Percentiles rank a stretch among this genome's conserved stretches.
These are phyloP conservation scores for Electrophaes corylata DNA, from an alignment of 2,888 invertebrate species.

Conservation along the genomic window DNA sequence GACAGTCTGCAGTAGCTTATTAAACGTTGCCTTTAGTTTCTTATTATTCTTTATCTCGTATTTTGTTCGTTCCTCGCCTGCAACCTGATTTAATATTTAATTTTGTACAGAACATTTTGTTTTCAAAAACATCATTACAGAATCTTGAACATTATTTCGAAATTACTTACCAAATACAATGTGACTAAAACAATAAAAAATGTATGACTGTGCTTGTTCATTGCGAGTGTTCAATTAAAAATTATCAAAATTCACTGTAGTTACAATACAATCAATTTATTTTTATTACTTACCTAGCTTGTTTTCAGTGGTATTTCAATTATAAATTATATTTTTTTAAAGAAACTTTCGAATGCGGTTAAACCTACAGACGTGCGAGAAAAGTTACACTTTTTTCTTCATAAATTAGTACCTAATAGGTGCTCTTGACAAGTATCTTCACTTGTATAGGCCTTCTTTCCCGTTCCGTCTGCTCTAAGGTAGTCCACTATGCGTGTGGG, in stretches of 20 bases:
- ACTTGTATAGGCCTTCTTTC: no score
- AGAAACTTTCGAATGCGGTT: no score
- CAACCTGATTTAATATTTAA: constrained; percentile 4
- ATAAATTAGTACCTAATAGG: no score
- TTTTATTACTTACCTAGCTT: constrained; percentile 9
- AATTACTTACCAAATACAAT: constrained; percentile 18
- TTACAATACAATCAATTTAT: constrained; percentile 10
- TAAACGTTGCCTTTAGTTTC: constrained; percentile 5
- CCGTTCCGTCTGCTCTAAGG: no score
- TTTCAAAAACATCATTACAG: no score
- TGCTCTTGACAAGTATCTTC: no score
- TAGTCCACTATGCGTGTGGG: no score
- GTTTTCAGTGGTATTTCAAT: not conserved
- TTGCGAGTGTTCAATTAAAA: constrained; percentile 22
- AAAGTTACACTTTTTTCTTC: no score
- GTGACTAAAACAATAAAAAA: constrained; percentile 19
- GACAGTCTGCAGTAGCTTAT: constrained; percentile 1
- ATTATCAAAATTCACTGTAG: constrained; percentile 14
- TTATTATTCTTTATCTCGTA: constrained; percentile 5
- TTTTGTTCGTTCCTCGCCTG: not conserved
- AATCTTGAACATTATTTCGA: not conserved
- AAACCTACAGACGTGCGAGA: no score
- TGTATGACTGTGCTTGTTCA: constrained; percentile 5
- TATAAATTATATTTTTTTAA: not conserved
- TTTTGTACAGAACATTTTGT: not conserved